phyloP scores from a whole-genome alignment of 2,113 vertebrate genomes.

The Hoplias malabaricus region DNA sequence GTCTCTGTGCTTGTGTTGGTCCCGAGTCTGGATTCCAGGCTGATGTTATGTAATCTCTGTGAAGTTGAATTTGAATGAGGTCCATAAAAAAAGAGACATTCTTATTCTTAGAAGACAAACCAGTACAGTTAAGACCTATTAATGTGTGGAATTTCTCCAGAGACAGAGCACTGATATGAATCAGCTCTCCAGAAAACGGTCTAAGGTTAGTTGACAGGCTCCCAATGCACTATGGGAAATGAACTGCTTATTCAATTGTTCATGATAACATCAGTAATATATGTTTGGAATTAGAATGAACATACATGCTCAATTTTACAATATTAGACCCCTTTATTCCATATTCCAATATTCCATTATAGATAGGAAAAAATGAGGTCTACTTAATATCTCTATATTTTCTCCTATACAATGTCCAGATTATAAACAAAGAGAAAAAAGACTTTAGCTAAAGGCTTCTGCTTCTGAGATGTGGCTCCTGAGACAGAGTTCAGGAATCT shows the following conservation, averaged over 20 bases:
- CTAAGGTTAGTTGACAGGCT: background rate
- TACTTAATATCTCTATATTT: too few relatives aligned
- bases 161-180: constrained; percentile 7
- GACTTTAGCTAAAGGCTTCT: too few relatives aligned
- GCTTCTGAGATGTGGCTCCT: too few relatives aligned
- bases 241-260: background rate
- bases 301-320: background rate
- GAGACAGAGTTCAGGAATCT: too few relatives aligned
- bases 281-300: background rate
- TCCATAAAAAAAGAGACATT: constrained; percentile 12
- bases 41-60: constrained; percentile 9
- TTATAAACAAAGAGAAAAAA: too few relatives aligned
- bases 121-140: background rate
- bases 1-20: background rate
- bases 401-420: too few relatives aligned
- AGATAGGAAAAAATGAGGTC: too few relatives aligned
- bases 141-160: constrained; percentile 8
- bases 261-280: background rate
- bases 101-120: background rate
- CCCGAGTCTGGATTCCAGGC: background rate
- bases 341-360: too few relatives aligned
- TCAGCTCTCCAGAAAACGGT: background rate
- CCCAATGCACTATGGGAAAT: background rate
- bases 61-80: constrained; percentile 13
- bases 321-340: background rate